These are phyloP conservation scores for Axea sp. DNA, from an alignment of 2,888 invertebrate species.

Conservation along the genomic window DNA sequence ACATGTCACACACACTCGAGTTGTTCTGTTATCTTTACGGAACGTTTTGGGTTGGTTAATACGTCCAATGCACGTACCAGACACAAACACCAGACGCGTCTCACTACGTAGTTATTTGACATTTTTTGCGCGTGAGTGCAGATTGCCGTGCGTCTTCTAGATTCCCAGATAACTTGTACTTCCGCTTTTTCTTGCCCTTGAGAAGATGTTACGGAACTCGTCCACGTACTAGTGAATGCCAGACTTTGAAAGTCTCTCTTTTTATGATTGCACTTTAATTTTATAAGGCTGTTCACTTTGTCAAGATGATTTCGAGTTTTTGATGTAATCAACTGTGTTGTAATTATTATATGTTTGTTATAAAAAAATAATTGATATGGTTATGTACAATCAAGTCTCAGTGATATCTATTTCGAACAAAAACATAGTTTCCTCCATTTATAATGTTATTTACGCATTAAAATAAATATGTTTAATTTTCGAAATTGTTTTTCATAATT, in stretches of 20 bases:
- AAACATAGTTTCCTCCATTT: too few species aligned
- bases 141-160: slow-evolving; percentile 32
- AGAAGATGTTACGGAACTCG: slow-evolving; percentile 21
- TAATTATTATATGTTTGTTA: slow-evolving; percentile 23
- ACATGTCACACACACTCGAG: slow-evolving; percentile 23
- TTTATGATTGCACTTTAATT: slow-evolving; percentile 37
- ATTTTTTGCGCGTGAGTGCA: slow-evolving; percentile 38
- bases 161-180: slow-evolving; percentile 49
- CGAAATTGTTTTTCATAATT: too few species aligned
- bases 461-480: too few species aligned
- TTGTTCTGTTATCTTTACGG: slow-evolving; percentile 28
- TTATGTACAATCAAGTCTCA: slow-evolving; percentile 8
- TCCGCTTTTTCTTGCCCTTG: slow-evolving; percentile 43
- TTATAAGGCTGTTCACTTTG: slow-evolving; percentile 43
- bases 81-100: slow-evolving; percentile 33
- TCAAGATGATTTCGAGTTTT: slow-evolving; percentile 27
- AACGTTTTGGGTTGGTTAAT: slow-evolving; percentile 33
- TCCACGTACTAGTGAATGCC: slow-evolving; percentile 29
- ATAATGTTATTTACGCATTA: too few species aligned
- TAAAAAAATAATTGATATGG: slow-evolving; percentile 39
- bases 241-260: slow-evolving; percentile 22
- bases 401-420: too few species aligned
- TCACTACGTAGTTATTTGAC: slow-evolving; percentile 40
- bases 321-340: slow-evolving; percentile 23
- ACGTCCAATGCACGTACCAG: slow-evolving; percentile 19